Percentiles rank a stretch among this genome's conserved stretches.
Evolutionary conservation across 64 coral and sea anemone genomes (phyloP).

Genomic region (Anthopleura sola): DNA sequence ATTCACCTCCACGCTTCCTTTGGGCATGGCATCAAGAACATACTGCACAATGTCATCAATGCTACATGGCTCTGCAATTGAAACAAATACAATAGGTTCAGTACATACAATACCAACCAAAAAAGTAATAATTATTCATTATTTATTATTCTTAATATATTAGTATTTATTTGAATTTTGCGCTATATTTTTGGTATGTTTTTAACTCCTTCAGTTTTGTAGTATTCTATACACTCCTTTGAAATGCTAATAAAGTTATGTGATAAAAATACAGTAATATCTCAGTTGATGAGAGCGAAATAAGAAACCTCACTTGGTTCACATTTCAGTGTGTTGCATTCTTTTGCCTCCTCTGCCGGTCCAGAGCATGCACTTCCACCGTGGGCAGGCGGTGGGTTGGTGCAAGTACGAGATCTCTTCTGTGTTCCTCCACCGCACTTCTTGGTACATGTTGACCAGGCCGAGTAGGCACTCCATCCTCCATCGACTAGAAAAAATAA

Average conservation of each 20-base stretch:
- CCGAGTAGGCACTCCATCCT: no score
- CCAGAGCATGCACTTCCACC: no score
- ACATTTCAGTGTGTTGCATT: conserved; percentile 1
- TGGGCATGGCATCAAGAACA: conserved; percentile 11
- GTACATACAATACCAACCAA: background rate
- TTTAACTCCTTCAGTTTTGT: no score
- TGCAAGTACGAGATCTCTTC: background rate
- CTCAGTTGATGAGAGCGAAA: background rate
- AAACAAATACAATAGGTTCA: background rate
- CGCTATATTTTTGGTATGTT: no score
- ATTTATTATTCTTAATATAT: no score
- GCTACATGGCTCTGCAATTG: conserved; percentile 11
- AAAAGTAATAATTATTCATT: no score
- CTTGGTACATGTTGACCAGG: background rate
- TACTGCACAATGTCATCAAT: conserved; percentile 19
- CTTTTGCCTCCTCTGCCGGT: background rate
- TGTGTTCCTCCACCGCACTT: background rate
- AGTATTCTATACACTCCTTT: no score
- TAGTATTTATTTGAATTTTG: no score
- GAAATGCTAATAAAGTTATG: no score
- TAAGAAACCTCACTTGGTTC: background rate
- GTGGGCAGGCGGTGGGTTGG: no score
- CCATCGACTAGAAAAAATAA: background rate
- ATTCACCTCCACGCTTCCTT: conserved; percentile 3
- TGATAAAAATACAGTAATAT: no score